Evolutionary conservation across 2,113 vertebrate genomes (phyloP), one percentile per base, ranked within the genome.

Genomic region (Microtus oregoni): DNA sequence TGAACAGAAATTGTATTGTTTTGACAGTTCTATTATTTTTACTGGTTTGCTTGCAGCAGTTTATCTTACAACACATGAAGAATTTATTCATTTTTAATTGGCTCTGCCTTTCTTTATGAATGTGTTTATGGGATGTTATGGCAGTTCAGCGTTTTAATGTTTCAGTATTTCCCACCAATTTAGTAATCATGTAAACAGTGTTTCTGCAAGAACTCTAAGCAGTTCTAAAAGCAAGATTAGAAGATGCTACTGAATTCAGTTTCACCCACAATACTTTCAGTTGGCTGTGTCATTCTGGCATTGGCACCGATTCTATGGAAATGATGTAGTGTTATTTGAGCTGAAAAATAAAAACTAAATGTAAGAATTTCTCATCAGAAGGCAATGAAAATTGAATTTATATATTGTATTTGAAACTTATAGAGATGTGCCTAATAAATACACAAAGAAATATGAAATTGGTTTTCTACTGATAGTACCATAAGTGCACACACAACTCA

Each of bases 21-120:
- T 95, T 98, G 95, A 96, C 55, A 91, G 85, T 14, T 97, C 65
- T 97, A 97, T 93, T 98, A 97, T 91, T 97, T 98, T 97, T 97
- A 24, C 63, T 97, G 93, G 55, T 86, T 88, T 50, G 55, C 90
- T 97, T 94, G 24, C 13, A 97, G 70, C 72, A 61, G 91, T 97
- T 98, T 96, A 93, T 97, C 90, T 96, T 97, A 75, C 9, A 79
- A 30, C 67, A 24, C 86, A 83, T 0, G 22, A 97, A 26, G 44
- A 95, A 76, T 97, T 98, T 79, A 88, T 5, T 8, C 55, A 58
- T 50, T 61, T 98, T 98, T 98, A 98, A 98, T 97, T 98, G 92
- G 61, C 76, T 98, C 70, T 96, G 75, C 68, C 63, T 97, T 95
- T 97, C 61, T 94, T 96, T 98, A 97, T 95, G 41, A 97, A 98